Conservation (phyloP, 2,888 invertebrate species). For the Busseola fusca region DNA sequence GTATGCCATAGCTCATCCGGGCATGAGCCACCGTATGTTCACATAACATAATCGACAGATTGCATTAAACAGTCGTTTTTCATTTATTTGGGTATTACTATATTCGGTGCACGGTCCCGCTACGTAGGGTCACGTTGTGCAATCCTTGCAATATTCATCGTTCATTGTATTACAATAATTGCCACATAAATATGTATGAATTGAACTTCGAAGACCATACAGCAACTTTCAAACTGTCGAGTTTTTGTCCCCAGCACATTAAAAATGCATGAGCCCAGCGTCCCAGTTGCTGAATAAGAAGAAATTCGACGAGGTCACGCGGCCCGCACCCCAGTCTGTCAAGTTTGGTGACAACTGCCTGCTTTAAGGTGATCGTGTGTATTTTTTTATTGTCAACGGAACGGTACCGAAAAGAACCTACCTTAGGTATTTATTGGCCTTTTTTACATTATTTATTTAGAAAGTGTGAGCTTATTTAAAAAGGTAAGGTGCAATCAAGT, state of each 20-base stretch:
- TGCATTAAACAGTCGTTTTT: slow-evolving; percentile 52
- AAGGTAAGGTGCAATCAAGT: slow-evolving; percentile 46
- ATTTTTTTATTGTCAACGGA: slow-evolving; percentile 54
- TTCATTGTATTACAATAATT: slow-evolving; percentile 85
- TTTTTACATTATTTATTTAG: slow-evolving; percentile 53
- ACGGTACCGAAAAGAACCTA: slow-evolving; percentile 35
- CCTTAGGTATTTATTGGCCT: slow-evolving; percentile 26
- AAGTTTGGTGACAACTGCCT: slow-evolving; percentile 61
- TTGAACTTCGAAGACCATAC: slow-evolving; percentile 76
- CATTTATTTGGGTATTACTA: slow-evolving; percentile 61
- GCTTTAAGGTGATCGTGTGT: slow-evolving; percentile 59
- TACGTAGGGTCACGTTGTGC: slow-evolving; percentile 70
- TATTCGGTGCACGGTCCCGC: slow-evolving; percentile 64
- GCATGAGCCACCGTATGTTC: slow-evolving; percentile 10
- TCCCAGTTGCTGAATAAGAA: slow-evolving; percentile 67
- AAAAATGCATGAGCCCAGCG: slow-evolving; percentile 80
- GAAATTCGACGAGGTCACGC: slow-evolving; percentile 70
- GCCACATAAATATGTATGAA: slow-evolving; percentile 85
- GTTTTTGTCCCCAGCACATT: slow-evolving; percentile 82
- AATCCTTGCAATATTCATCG: slow-evolving; percentile 81
- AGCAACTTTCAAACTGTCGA: slow-evolving; percentile 79
- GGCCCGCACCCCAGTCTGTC: slow-evolving; percentile 61
- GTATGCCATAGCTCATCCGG: background rate
- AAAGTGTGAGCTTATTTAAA: slow-evolving; percentile 56
- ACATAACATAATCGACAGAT: slow-evolving; percentile 44